Percentiles rank a stretch among this genome's conserved stretches.
Evolutionary conservation across 2,888 invertebrate genomes (phyloP).

Genomic region (Mythimna vitellina): DNA sequence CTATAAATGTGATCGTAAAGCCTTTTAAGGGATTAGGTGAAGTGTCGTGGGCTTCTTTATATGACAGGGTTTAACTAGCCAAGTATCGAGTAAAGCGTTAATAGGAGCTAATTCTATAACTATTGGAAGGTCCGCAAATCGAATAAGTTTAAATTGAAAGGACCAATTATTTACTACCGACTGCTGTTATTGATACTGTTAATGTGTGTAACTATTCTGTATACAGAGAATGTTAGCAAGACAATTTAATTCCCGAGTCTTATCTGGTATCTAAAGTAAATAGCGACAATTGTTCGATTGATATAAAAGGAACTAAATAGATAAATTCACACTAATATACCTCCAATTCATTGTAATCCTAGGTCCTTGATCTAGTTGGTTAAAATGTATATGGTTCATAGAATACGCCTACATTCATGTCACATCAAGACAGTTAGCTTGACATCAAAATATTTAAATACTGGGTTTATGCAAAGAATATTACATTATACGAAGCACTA

Average conservation of each 20-base stretch:
- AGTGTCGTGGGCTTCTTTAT: slow-evolving; percentile 56
- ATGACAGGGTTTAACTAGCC: slow-evolving; percentile 32
- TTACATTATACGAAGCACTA: slow-evolving; percentile 2
- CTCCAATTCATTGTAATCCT: slow-evolving; percentile 18
- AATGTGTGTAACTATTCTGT: not conserved
- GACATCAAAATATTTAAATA: slow-evolving; percentile 31
- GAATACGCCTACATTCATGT: slow-evolving; percentile 27
- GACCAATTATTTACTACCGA: not conserved
- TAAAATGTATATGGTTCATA: slow-evolving; percentile 12
- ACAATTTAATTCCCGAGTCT: slow-evolving; percentile 2
- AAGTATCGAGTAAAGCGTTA: slow-evolving; percentile 30
- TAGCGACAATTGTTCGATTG: slow-evolving; percentile 30
- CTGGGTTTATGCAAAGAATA: slow-evolving; percentile 12
- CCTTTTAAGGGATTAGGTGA: slow-evolving; percentile 55
- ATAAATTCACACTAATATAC: slow-evolving; percentile 39
- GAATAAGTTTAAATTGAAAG: slow-evolving; percentile 17
- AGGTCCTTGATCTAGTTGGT: slow-evolving; percentile 37
- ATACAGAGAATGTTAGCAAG: slow-evolving; percentile 13
- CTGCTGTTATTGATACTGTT: not conserved
- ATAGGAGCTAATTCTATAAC: slow-evolving; percentile 15
- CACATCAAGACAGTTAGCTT: not conserved
- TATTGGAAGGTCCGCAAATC: slow-evolving; percentile 4
- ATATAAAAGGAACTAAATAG: slow-evolving; percentile 29
- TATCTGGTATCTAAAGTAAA: slow-evolving; percentile 26
- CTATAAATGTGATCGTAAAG: slow-evolving; percentile 55